Evolutionary conservation across 2,797 vertebrate species (phyloP).

Genomic region (Cottoperca gobio): DNA sequence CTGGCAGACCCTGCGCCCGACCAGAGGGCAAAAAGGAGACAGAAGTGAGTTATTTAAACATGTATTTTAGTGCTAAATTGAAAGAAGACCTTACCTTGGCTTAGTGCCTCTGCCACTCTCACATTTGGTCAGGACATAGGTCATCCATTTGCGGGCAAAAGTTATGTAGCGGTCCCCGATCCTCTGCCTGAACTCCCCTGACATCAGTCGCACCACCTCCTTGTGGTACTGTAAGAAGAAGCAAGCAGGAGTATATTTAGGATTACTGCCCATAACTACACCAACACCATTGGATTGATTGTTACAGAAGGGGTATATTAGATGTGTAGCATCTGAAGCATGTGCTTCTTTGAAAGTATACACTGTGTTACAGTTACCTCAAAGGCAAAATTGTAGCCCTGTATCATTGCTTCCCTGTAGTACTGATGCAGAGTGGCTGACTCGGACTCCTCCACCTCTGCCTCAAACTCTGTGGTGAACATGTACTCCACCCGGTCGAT

Average conservation of each 20-base stretch:
- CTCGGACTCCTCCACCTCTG: constrained; percentile 95
- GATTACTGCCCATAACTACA: neutral
- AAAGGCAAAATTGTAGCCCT: constrained; percentile 98
- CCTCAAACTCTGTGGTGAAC: constrained; percentile 95
- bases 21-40: neutral
- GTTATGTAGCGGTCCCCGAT: constrained; percentile 97
- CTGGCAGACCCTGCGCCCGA: neutral
- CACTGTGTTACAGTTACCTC: constrained; percentile 85
- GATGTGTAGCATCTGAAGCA: neutral
- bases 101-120: constrained; percentile 98
- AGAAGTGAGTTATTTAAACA: neutral
- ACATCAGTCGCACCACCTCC: constrained; percentile 99
- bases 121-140: constrained; percentile 97
- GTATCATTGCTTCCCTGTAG: constrained; percentile 98
- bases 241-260: neutral
- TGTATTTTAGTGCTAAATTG: neutral
- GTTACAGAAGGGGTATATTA: neutral
- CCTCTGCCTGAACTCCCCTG: constrained; percentile 96
- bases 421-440: constrained; percentile 95
- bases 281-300: neutral
- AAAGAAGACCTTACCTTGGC: constrained; percentile 88
- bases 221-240: constrained; percentile 92
- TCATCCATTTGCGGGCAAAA: constrained; percentile 99
- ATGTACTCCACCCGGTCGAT: constrained; percentile 96
- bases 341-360: neutral